These are phyloP conservation scores for Orthosia incerta DNA, from an alignment of 2,888 invertebrate genomes.

Conservation along the genomic window DNA sequence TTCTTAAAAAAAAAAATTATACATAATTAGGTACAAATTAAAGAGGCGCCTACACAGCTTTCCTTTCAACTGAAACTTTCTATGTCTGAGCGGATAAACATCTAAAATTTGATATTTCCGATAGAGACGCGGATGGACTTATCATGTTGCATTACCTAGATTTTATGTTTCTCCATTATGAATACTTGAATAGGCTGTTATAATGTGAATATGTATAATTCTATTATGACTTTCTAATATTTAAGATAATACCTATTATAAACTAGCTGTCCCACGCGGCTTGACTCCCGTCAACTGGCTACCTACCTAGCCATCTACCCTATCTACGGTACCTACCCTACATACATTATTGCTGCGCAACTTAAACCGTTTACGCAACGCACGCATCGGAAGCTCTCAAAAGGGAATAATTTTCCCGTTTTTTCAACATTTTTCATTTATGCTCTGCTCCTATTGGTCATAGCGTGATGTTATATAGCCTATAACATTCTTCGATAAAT, in stretches of 20 bases:
- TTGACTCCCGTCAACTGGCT: no score
- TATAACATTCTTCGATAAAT: no score
- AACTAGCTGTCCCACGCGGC: no score
- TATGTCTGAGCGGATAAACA: constrained; percentile 44
- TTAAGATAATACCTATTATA: neutral
- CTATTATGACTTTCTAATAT: constrained; percentile 7
- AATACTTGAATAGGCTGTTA: constrained; percentile 7
- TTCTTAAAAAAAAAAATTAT: constrained; percentile 16
- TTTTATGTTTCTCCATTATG: constrained; percentile 12
- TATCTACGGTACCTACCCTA: no score
- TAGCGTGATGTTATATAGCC: no score
- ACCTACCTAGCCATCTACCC: no score
- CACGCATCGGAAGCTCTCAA: no score
- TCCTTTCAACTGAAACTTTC: constrained; percentile 51
- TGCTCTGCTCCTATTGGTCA: no score
- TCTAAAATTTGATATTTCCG: constrained; percentile 50
- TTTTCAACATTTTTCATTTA: no score
- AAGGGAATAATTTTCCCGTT: no score
- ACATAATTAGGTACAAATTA: constrained; percentile 43
- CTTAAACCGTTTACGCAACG: no score
- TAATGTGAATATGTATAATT: neutral
- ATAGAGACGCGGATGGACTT: constrained; percentile 22
- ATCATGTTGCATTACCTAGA: constrained; percentile 24
- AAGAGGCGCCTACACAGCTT: constrained; percentile 40
- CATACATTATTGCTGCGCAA: no score